phyloP scores from a whole-genome alignment of 2,888 invertebrate genomes.

The Scaptomyza caliginosa region DNA sequence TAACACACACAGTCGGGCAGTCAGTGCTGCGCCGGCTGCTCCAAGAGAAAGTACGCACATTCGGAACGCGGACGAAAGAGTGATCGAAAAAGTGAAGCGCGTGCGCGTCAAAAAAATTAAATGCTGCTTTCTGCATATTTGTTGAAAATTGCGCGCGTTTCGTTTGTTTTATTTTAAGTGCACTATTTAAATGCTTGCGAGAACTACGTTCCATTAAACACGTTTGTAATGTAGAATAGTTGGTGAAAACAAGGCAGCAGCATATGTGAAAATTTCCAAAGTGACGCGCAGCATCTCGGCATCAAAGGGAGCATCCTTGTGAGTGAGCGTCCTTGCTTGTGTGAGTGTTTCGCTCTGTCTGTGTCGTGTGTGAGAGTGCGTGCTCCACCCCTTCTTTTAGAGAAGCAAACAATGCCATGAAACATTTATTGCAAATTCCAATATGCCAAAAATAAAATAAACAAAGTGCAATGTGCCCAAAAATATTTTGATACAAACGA shows the following conservation, averaged over 20 bases:
- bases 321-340: constrained; percentile 28
- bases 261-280: constrained; percentile 34
- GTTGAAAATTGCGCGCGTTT: constrained; percentile 22
- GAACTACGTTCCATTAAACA: constrained; percentile 12
- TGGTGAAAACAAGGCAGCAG: constrained; percentile 1
- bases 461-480: background rate
- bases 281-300: constrained; percentile 55
- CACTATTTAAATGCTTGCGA: background rate
- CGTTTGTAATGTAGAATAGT: background rate
- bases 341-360: background rate
- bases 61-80: background rate
- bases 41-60: constrained; percentile 18
- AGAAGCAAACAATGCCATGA: constrained; percentile 18
- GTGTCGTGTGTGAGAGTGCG: constrained; percentile 19
- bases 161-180: constrained; percentile 12
- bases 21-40: constrained; percentile 59
- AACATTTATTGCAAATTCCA: constrained; percentile 33
- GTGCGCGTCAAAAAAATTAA: constrained; percentile 29
- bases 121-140: constrained; percentile 15
- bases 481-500: constrained; percentile 3
- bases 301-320: constrained; percentile 63
- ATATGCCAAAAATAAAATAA: constrained; percentile 1
- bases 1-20: background rate
- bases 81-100: constrained; percentile 12
- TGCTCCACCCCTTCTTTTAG: constrained; percentile 49